A percentile compares a stretch with the other conserved stretches of the same genome.
phyloP scores from a whole-genome alignment of 2,888 invertebrate species.

The Artemia sp. region DNA sequence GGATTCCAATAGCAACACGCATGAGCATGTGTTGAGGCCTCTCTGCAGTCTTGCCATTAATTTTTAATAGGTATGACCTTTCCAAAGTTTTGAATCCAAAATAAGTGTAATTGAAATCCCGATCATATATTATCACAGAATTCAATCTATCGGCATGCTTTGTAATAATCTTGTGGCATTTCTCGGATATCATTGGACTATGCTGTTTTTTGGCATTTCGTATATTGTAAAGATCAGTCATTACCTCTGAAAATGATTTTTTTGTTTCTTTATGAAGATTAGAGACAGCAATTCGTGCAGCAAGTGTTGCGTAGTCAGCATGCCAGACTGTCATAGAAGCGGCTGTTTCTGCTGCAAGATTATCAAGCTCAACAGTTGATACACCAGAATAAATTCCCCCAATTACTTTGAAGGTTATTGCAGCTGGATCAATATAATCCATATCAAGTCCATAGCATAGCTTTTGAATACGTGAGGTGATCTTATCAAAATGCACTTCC shows the following conservation, averaged over 20 bases:
- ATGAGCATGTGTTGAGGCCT: constrained; percentile 97
- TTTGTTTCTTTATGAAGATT: constrained; percentile 97
- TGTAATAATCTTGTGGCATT: constrained; percentile 59
- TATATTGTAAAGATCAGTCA: constrained; percentile 63
- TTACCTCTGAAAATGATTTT: constrained; percentile 81
- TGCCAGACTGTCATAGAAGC: constrained; percentile 94
- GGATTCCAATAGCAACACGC: constrained; percentile 86
- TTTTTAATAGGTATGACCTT: constrained; percentile 78
- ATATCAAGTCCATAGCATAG: constrained; percentile 86
- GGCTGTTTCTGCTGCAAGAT: constrained; percentile 95
- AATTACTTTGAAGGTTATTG: constrained; percentile 78
- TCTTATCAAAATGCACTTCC: constrained; percentile 90
- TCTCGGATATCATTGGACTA: constrained; percentile 71
- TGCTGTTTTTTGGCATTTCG: constrained; percentile 47
- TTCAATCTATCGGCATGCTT: constrained; percentile 74
- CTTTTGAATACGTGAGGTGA: constrained; percentile 85
- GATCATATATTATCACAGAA: constrained; percentile 86
- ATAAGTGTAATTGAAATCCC: constrained; percentile 91
- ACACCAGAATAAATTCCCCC: constrained; percentile 89
- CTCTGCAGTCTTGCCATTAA: constrained; percentile 78
- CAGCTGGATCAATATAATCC: constrained; percentile 84
- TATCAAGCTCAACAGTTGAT: constrained; percentile 89
- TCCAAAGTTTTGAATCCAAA: constrained; percentile 99
- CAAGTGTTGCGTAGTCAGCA: constrained; percentile 82
- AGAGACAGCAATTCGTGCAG: constrained; percentile 81